These are phyloP conservation scores for Lordiphosa stackelbergi DNA, from an alignment of 1,140 invertebrate species.

Conservation along the genomic window DNA sequence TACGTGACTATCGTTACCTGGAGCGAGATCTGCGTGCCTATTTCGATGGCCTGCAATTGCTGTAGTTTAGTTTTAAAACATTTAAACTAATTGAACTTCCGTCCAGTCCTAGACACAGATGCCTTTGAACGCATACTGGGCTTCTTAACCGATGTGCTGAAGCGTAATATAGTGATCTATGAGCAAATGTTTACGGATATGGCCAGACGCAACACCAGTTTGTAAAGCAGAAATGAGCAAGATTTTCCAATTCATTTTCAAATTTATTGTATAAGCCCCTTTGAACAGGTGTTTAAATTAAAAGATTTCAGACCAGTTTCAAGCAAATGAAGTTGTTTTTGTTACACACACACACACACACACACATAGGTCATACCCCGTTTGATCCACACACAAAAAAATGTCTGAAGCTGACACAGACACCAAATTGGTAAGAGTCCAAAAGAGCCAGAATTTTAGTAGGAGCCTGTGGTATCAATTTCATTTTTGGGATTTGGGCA, in stretches of 20 bases:
- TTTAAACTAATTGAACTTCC: slow-evolving; percentile 25
- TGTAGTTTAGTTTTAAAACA: slow-evolving; percentile 9
- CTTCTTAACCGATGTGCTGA: slow-evolving; percentile 71
- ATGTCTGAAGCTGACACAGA: slow-evolving; percentile 63
- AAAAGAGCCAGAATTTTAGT: slow-evolving; percentile 21
- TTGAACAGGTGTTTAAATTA: too few species aligned
- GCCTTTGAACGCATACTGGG: slow-evolving; percentile 73
- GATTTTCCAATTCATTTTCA: not conserved
- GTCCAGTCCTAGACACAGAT: slow-evolving; percentile 69
- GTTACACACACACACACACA: slow-evolving; percentile 10
- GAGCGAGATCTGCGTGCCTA: slow-evolving; percentile 69
- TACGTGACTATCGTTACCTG: slow-evolving; percentile 69
- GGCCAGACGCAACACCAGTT: slow-evolving; percentile 53
- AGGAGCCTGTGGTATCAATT: slow-evolving; percentile 31
- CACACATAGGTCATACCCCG: slow-evolving; percentile 3
- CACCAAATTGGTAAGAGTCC: slow-evolving; percentile 50
- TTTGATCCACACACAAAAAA: slow-evolving; percentile 9
- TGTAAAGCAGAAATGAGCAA: slow-evolving; percentile 23
- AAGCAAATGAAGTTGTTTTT: slow-evolving; percentile 14
- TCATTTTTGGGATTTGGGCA: too few species aligned
- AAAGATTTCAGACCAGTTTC: too few species aligned
- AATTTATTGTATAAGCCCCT: slow-evolving; percentile 27
- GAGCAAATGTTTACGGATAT: slow-evolving; percentile 70
- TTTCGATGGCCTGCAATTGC: slow-evolving; percentile 45
- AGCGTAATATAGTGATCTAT: slow-evolving; percentile 69